These are phyloP conservation scores for Trichogramma dendrolimi DNA, from an alignment of 2,888 invertebrate genomes.

Conservation along the genomic window DNA sequence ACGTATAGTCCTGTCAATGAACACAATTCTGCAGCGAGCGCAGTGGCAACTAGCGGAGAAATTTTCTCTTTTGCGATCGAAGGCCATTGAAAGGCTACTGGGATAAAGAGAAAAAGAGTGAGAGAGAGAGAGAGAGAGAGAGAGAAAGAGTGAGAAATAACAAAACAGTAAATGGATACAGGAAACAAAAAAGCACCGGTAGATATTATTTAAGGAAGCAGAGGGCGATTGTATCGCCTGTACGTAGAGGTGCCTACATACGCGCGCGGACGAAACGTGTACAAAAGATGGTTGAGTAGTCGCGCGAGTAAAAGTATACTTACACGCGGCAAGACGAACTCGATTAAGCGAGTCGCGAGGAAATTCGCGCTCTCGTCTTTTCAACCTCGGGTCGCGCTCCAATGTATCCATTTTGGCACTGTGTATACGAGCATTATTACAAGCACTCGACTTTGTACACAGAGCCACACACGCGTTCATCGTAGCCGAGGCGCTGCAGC, in stretches of 20 bases:
- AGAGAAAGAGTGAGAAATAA: neutral
- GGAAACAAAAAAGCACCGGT: neutral
- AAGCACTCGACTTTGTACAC: too few relatives aligned
- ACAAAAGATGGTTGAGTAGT: too few relatives aligned
- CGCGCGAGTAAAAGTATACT: too few relatives aligned
- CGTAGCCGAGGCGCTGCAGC: too few relatives aligned
- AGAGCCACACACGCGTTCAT: too few relatives aligned
- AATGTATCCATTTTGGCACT: too few relatives aligned
- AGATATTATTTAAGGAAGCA: too few relatives aligned
- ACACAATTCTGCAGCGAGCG: conserved; percentile 16
- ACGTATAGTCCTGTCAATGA: conserved; percentile 18
- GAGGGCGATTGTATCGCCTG: too few relatives aligned
- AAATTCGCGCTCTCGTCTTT: conserved; percentile 11
- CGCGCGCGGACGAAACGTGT: conserved; percentile 9
- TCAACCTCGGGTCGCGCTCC: too few relatives aligned
- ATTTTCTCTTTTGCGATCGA: neutral
- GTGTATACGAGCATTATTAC: too few relatives aligned
- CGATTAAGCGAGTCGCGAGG: conserved; percentile 11
- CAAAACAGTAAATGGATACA: neutral
- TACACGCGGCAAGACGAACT: conserved; percentile 1
- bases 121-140: neutral
- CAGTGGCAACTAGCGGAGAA: conserved; percentile 2
- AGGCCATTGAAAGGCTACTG: neutral
- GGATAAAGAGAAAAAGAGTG: conserved; percentile 3
- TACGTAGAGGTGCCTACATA: neutral